phyloP scores from a whole-genome alignment of 2,888 invertebrate genomes.

The Chelonus formosanus region DNA sequence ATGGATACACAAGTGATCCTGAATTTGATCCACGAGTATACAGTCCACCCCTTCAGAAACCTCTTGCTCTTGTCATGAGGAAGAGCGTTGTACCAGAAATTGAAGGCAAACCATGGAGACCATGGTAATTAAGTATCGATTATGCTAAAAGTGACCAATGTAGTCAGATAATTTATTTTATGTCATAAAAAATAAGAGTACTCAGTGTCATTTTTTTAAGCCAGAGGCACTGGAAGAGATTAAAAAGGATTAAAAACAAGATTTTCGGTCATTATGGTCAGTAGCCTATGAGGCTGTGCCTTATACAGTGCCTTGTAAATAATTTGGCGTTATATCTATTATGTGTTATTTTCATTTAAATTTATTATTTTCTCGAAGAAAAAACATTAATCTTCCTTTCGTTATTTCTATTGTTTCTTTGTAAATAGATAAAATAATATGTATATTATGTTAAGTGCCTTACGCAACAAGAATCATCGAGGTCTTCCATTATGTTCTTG shows the following conservation, averaged over 20 bases:
- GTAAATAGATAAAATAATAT: conserved; percentile 37
- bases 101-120: conserved; percentile 84
- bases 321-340: conserved; percentile 33
- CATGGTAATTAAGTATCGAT: conserved; percentile 70
- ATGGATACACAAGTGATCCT: conserved; percentile 61
- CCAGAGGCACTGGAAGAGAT: no score
- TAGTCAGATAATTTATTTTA: conserved; percentile 6
- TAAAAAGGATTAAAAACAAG: no score
- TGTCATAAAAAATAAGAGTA: no score
- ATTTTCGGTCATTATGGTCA: conserved; percentile 47
- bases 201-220: no score
- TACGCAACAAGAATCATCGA: conserved; percentile 64
- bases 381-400: conserved; percentile 15
- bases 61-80: conserved; percentile 79
- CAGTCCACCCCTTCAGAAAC: conserved; percentile 68
- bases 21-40: conserved; percentile 60
- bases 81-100: conserved; percentile 68
- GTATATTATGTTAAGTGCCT: conserved; percentile 62
- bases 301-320: conserved; percentile 61
- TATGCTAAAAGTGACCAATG: not conserved
- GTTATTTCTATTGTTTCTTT: conserved; percentile 18
- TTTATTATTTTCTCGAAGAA: conserved; percentile 15
- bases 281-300: conserved; percentile 58
- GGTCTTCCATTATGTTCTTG: conserved; percentile 63
- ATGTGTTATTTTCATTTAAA: conserved; percentile 30